phyloP scores from a whole-genome alignment of 2,113 vertebrate species.

The Megaceryle maxima region DNA sequence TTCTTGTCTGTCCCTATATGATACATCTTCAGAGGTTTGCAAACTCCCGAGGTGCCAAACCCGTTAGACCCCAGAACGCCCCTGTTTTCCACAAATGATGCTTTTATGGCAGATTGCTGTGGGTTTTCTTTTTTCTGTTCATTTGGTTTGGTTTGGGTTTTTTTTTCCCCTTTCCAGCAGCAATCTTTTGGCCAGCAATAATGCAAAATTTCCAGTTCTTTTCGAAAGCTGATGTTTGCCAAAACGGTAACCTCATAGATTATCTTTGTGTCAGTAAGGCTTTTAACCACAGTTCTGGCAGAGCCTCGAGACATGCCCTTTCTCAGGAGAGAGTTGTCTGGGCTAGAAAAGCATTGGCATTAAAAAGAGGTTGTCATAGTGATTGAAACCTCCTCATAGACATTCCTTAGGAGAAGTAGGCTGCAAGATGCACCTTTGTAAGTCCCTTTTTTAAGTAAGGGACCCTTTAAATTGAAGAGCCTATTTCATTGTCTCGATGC shows the following conservation, averaged over 20 bases:
- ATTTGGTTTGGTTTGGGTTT: too few species aligned
- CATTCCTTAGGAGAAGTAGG: conserved; percentile 71
- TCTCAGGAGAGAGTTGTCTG: conserved; percentile 70
- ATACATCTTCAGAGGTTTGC: not conserved
- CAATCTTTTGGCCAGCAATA: not conserved
- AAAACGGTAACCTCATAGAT: conserved; percentile 64
- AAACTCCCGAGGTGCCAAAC: not conserved
- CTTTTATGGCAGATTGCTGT: not conserved
- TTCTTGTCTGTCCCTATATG: not conserved
- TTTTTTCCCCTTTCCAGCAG: not conserved
- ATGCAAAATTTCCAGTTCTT: conserved; percentile 24
- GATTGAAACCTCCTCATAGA: conserved; percentile 73
- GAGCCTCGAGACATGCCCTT: conserved; percentile 64
- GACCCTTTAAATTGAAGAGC: conserved; percentile 73
- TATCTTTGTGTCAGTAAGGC: conserved; percentile 60
- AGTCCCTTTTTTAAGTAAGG: conserved; percentile 67
- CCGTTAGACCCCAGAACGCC: not conserved
- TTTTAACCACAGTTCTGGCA: conserved; percentile 65
- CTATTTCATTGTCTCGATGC: conserved; percentile 73
- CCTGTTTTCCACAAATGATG: not conserved
- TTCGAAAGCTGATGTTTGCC: conserved; percentile 50
- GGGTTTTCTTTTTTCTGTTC: not conserved
- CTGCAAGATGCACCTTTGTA: conserved; percentile 74
- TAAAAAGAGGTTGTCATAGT: conserved; percentile 77
- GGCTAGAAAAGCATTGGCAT: conserved; percentile 69